Evolutionary conservation across 2,113 vertebrate species (phyloP), one percentile per base, ranked within the genome.

Genomic region (Clarias gariepinus): DNA sequence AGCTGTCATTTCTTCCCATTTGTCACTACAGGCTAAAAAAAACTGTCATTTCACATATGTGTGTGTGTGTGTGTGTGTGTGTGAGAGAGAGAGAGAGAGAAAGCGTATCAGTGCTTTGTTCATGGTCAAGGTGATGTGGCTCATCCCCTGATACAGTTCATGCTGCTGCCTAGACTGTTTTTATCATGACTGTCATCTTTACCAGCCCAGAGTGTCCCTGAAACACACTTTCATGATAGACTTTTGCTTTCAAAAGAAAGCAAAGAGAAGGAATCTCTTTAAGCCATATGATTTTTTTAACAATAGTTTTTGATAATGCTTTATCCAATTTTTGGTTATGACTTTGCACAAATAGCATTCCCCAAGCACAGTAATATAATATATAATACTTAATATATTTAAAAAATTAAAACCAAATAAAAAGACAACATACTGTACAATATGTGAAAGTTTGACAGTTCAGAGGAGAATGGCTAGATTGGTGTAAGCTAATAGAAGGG

Each of bases 1-100:
- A 83, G 64, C 16, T 30, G 81, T 83, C 81, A 82, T 30, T 82
- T 66, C 52, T 64, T 10, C 11, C 77, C 16, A 80, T 68, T 68
- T 66, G 41, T 66, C 16, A 82, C 61, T 28, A 82, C 41, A 30
- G 81, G 81, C 36, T 82, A 60, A 60, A 80, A 36, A 80, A 57
- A 76, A 74, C 13, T 18, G n/a, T 11, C 19, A 81, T 61, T 41
- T 81, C 78, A 61, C 78, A 41, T 81, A 58, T 79, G 55, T 28
- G 58, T 28, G 15, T 4, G 7, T 19, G 18, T 12, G 21, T 11
- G 3, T 41, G 69, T 21, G 6, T 21, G 30, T 3, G 30, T 10
- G 71, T 13, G 30, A 25, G 47, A 77, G 47, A 77, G 47, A 77
- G 47, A 52, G 41, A 36, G 33, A 36, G 33, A 36, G 33, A 36